A percentile compares a stretch with the other conserved stretches of the same genome.
Conservation (phyloP, 2,888 invertebrate genomes). For the Bellardia pandia region DNA sequence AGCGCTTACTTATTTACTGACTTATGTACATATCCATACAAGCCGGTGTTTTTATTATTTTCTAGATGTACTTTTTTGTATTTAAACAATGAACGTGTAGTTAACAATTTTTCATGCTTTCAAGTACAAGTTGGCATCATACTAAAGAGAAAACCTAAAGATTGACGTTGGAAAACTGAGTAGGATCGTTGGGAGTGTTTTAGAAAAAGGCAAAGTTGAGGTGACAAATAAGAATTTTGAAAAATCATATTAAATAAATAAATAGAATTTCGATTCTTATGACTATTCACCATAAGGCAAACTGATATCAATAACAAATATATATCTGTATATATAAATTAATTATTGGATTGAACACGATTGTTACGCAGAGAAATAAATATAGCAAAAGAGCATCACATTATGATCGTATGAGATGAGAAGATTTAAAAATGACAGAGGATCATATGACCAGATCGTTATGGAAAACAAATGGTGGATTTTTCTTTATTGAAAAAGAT, state of each 20-base stretch:
- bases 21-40: not conserved
- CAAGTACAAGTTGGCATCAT: slow-evolving; percentile 25
- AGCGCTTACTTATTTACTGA: slow-evolving; percentile 14
- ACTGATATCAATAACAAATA: too few relatives aligned
- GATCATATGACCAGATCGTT: too few relatives aligned
- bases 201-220: slow-evolving; percentile 13
- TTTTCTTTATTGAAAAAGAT: too few relatives aligned
- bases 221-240: slow-evolving; percentile 7
- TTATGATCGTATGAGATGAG: too few relatives aligned
- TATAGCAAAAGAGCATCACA: too few relatives aligned
- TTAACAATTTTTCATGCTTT: slow-evolving; percentile 56
- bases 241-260: not conserved
- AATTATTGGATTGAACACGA: too few relatives aligned
- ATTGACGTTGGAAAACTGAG: not conserved
- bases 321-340: too few relatives aligned
- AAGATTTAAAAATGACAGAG: too few relatives aligned
- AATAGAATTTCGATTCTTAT: not conserved
- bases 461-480: too few relatives aligned
- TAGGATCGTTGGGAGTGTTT: not conserved
- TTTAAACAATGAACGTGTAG: slow-evolving; percentile 47
- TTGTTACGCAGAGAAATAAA: too few relatives aligned
- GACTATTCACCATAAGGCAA: too few relatives aligned
- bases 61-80: slow-evolving; percentile 4
- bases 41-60: slow-evolving; percentile 54
- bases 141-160: not conserved